A percentile compares a stretch with the other conserved stretches of the same genome.
Conservation (phyloP, 1,140 invertebrate species). For the Cydia splendana region DNA sequence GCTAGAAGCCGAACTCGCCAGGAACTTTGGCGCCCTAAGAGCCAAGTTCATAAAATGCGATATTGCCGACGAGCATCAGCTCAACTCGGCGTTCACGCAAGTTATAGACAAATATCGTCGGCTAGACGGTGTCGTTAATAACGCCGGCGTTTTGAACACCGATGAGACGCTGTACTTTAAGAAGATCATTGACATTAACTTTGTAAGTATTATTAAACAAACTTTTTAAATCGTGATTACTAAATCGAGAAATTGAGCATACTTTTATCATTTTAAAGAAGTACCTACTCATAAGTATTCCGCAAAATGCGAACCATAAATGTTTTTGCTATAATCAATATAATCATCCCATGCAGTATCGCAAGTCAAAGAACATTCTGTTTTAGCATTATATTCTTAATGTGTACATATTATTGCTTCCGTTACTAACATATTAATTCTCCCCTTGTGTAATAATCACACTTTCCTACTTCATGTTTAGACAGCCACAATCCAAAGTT, state of each 20-base stretch:
- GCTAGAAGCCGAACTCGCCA: conserved; percentile 60
- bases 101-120: conserved; percentile 81
- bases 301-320: too few species aligned
- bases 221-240: not conserved
- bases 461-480: conserved; percentile 36
- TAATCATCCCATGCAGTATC: too few species aligned
- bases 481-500: conserved; percentile 66
- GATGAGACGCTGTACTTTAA: conserved; percentile 50
- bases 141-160: conserved; percentile 79
- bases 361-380: not conserved
- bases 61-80: conserved; percentile 82
- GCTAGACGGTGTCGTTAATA: conserved; percentile 85
- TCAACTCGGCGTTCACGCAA: conserved; percentile 82
- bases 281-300: too few species aligned
- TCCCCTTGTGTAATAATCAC: not conserved
- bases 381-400: not conserved
- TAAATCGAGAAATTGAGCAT: not conserved
- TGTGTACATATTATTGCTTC: not conserved
- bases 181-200: conserved; percentile 70
- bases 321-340: too few species aligned
- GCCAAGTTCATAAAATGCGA: conserved; percentile 83
- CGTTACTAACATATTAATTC: not conserved
- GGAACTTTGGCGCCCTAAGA: conserved; percentile 65
- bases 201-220: conserved; percentile 59
- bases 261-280: too few species aligned